Conservation (phyloP, 2,797 vertebrate genomes). For the Micromesistius poutassou region DNA sequence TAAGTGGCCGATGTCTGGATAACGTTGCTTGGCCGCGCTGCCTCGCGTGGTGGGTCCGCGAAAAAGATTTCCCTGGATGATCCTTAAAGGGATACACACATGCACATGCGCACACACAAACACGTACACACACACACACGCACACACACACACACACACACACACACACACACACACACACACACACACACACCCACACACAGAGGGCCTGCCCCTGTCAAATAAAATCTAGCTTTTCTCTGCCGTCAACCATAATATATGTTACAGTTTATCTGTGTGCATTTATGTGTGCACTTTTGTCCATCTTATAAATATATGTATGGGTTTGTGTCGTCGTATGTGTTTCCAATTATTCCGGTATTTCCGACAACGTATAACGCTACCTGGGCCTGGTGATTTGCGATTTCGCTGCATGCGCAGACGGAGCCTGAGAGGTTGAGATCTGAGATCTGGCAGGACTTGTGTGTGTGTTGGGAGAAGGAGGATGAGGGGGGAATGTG, state of each 20-base stretch:
- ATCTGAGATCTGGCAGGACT: no score
- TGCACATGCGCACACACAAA: conserved; percentile 13
- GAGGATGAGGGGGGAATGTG: conserved; percentile 66
- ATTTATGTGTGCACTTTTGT: conserved; percentile 5
- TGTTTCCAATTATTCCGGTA: neutral
- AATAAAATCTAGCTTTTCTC: no score
- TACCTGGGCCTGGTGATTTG: no score
- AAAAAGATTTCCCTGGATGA: conserved; percentile 59
- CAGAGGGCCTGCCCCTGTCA: conserved; percentile 2
- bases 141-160: conserved; percentile 6
- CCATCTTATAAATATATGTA: neutral
- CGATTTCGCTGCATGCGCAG: no score
- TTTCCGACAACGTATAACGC: no score
- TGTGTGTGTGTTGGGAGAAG: conserved; percentile 44
- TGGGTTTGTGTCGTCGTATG: conserved; percentile 7
- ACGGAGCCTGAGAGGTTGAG: no score
- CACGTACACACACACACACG: conserved; percentile 4
- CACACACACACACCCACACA: conserved; percentile 8
- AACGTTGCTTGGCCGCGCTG: conserved; percentile 47
- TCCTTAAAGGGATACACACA: conserved; percentile 49
- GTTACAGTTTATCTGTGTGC: neutral
- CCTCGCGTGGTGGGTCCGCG: conserved; percentile 59
- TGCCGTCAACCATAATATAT: no score
- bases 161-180: conserved; percentile 10
- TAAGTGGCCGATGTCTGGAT: conserved; percentile 68